These are phyloP conservation scores for Chrysotoxum bicinctum DNA, from an alignment of 2,888 invertebrate species.

Conservation along the genomic window DNA sequence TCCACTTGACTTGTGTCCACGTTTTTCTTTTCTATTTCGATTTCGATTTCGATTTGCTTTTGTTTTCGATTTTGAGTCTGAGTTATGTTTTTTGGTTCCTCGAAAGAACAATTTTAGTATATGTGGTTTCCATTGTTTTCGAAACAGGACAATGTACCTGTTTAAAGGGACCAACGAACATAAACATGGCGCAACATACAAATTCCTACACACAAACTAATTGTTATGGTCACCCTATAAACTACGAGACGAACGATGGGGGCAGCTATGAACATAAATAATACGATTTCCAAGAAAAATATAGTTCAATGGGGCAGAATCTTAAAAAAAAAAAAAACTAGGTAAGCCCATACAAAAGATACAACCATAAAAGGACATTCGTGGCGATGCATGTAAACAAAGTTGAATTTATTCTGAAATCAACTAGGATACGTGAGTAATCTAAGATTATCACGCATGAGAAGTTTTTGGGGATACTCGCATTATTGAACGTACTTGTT, in stretches of 20 bases:
- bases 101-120: conserved; percentile 20
- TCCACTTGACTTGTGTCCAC: conserved; percentile 70
- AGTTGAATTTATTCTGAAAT: conserved; percentile 51
- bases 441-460: conserved; percentile 64
- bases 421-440: conserved; percentile 50
- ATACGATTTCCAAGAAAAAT: conserved; percentile 62
- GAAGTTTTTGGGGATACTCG: background rate
- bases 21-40: conserved; percentile 33
- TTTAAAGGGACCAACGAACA: background rate
- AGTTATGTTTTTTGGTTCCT: conserved; percentile 44
- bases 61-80: conserved; percentile 40
- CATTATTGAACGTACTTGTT: conserved; percentile 48
- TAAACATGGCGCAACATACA: conserved; percentile 56
- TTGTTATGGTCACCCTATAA: conserved; percentile 28
- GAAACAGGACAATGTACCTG: conserved; percentile 66
- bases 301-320: conserved; percentile 53
- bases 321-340: background rate
- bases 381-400: conserved; percentile 63
- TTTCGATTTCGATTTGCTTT: conserved; percentile 25
- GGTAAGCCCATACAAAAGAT: background rate
- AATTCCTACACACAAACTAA: conserved; percentile 47
- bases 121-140: conserved; percentile 41
- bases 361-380: conserved; percentile 61
- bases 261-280: conserved; percentile 49
- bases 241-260: background rate